Percentiles rank a stretch among this genome's conserved stretches.
phyloP scores from a whole-genome alignment of 2,113 vertebrate genomes.

The Brachyhypopomus gauderio region DNA sequence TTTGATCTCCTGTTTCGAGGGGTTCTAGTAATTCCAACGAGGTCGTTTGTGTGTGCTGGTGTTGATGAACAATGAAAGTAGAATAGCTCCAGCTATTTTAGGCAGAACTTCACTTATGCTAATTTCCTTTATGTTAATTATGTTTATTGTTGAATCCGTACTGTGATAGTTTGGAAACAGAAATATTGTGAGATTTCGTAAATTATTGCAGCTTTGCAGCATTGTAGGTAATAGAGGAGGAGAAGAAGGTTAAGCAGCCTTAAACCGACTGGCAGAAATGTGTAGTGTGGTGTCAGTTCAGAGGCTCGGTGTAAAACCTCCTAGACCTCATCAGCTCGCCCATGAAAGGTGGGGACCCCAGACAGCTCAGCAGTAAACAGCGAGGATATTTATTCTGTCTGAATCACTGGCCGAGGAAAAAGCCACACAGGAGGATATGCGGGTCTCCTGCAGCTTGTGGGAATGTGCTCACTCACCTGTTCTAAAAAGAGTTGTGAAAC shows the following conservation, averaged over 20 bases:
- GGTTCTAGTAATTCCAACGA: no score
- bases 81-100: no score
- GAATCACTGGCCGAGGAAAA: conserved; percentile 18
- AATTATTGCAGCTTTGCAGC: no score
- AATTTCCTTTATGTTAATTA: no score
- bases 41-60: no score
- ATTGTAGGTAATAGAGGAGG: no score
- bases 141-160: no score
- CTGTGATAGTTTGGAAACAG: no score
- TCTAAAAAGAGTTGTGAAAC: conserved; percentile 20
- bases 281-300: not conserved
- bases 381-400: conserved; percentile 18
- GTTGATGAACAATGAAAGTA: no score
- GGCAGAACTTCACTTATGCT: no score
- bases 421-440: not conserved
- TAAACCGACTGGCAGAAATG: not conserved
- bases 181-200: no score
- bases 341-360: not conserved
- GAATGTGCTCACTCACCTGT: conserved; percentile 42
- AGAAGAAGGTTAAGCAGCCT: not conserved
- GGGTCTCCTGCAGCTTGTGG: conserved; percentile 13
- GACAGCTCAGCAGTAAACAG: not conserved
- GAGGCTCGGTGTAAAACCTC: not conserved
- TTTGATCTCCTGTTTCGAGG: no score
- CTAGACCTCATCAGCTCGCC: not conserved